phyloP scores from a whole-genome alignment of 2,888 invertebrate genomes.

The Hymenopus coronatus region DNA sequence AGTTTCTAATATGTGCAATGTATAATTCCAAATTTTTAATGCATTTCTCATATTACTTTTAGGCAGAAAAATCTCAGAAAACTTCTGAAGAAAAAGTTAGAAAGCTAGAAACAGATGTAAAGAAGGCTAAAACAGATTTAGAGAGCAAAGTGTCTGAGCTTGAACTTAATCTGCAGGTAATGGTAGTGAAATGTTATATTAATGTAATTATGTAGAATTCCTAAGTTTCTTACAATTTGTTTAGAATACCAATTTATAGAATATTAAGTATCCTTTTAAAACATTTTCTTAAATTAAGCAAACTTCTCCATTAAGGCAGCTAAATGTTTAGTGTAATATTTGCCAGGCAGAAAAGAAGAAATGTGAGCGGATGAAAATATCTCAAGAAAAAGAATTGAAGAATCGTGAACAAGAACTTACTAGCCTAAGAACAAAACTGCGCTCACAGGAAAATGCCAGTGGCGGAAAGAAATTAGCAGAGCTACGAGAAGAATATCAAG shows the following conservation, averaged over 20 bases:
- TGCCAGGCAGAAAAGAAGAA: conserved; percentile 62
- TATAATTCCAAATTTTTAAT: neutral
- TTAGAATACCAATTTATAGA: neutral
- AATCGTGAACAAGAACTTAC: conserved; percentile 76
- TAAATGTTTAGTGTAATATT: neutral
- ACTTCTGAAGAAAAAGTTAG: conserved; percentile 60
- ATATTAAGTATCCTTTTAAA: neutral
- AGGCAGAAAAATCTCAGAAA: conserved; percentile 58
- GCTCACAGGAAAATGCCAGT: conserved; percentile 60
- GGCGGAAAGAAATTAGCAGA: conserved; percentile 64
- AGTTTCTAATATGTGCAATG: too few relatives aligned
- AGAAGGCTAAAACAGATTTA: conserved; percentile 61
- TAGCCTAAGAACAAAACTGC: conserved; percentile 70
- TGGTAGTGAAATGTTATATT: neutral
- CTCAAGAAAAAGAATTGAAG: conserved; percentile 71
- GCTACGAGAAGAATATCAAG: conserved; percentile 65
- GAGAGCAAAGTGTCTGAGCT: conserved; percentile 57
- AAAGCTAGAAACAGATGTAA: conserved; percentile 38
- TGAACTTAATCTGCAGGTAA: conserved; percentile 44
- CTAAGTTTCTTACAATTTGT: neutral
- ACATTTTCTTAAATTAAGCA: neutral
- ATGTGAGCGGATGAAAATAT: conserved; percentile 62
- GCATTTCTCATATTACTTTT: conserved; percentile 13
- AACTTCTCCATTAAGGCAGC: neutral
- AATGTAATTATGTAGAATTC: neutral